Evolutionary conservation across 2,888 invertebrate species (phyloP).

Genomic region (Mythimna ferrago): DNA sequence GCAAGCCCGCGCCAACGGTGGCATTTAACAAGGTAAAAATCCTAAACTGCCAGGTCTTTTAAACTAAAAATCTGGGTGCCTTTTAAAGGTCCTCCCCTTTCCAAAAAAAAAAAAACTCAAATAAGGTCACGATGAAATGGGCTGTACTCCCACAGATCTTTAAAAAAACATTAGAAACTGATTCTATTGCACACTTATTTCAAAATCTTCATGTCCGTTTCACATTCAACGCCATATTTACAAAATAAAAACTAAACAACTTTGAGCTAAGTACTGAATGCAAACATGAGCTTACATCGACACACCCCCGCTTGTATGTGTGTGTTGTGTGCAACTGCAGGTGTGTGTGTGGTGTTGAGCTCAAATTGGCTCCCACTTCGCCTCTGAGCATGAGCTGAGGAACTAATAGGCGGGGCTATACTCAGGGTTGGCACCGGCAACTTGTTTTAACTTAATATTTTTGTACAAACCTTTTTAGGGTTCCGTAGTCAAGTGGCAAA

Average conservation of each 20-base stretch:
- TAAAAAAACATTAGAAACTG: no score
- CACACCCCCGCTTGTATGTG: conserved; percentile 6
- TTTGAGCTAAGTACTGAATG: conserved; percentile 36
- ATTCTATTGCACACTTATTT: not conserved
- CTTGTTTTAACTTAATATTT: not conserved
- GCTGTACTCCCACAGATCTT: no score
- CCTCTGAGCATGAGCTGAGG: conserved; percentile 80
- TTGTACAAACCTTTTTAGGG: no score
- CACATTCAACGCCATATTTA: not conserved
- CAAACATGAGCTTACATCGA: conserved; percentile 30
- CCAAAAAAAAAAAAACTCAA: no score
- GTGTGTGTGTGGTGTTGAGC: conserved; percentile 67
- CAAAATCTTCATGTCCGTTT: not conserved
- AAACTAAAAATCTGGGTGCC: no score
- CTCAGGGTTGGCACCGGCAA: conserved; percentile 73
- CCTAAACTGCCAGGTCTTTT: no score
- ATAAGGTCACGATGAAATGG: no score
- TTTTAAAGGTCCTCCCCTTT: no score
- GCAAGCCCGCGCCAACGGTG: no score
- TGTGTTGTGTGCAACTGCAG: conserved; percentile 14
- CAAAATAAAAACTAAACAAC: conserved; percentile 28
- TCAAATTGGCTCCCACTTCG: conserved; percentile 87
- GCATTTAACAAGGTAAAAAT: no score
- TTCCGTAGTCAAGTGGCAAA: no score
- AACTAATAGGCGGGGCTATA: conserved; percentile 82